phyloP scores from a whole-genome alignment of 2,113 vertebrate species.

The Hymenochirus boettgeri region DNA sequence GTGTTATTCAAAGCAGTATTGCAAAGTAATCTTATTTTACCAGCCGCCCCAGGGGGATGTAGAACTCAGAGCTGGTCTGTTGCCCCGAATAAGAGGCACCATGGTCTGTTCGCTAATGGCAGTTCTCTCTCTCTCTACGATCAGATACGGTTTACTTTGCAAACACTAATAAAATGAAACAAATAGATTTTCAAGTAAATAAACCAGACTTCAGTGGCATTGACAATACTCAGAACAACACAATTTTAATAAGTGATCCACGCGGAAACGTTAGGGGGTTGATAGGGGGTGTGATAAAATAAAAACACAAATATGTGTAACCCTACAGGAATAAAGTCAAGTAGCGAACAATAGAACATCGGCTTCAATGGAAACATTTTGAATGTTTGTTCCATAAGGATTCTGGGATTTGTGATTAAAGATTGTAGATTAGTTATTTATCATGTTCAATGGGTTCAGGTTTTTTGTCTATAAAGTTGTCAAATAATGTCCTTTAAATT shows the following conservation, averaged over 20 bases:
- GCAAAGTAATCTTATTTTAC: conserved; percentile 92
- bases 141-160: conserved; percentile 78
- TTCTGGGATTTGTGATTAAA: too few relatives aligned
- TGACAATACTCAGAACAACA: conserved; percentile 77
- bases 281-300: conserved; percentile 14
- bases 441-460: too few relatives aligned
- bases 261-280: conserved; percentile 48
- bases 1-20: conserved; percentile 88
- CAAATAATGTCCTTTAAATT: too few relatives aligned
- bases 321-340: neutral
- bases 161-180: conserved; percentile 89
- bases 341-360: neutral
- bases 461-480: too few relatives aligned
- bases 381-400: conserved; percentile 15
- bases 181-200: conserved; percentile 88
- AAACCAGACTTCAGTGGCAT: conserved; percentile 79
- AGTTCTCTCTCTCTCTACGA: conserved; percentile 75
- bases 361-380: conserved; percentile 29
- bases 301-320: conserved; percentile 3
- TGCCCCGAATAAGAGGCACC: conserved; percentile 78
- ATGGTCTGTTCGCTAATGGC: conserved; percentile 80
- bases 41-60: conserved; percentile 70
- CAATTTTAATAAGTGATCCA: conserved; percentile 74
- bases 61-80: conserved; percentile 73
- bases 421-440: too few relatives aligned